Percentiles rank a stretch among this genome's conserved stretches.
phyloP scores from a whole-genome alignment of 2,888 invertebrate genomes.

The Agelastica alni region DNA sequence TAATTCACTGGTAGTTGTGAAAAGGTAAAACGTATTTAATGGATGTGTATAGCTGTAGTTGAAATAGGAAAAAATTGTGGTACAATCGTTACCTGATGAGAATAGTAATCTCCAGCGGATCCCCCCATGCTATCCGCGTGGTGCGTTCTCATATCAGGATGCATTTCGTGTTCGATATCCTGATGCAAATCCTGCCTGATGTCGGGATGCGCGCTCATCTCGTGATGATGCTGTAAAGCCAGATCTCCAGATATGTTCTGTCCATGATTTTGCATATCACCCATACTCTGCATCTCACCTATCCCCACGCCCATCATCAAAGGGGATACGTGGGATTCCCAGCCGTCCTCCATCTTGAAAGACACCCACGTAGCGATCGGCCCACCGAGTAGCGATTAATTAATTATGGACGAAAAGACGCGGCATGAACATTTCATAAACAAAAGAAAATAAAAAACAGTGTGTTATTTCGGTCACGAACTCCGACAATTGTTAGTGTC shows the following conservation, averaged over 20 bases:
- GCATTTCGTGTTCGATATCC: slow-evolving; percentile 37
- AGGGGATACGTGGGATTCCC: slow-evolving; percentile 57
- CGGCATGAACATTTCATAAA: slow-evolving; percentile 4
- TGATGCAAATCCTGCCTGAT: slow-evolving; percentile 48
- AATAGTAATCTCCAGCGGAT: slow-evolving; percentile 37
- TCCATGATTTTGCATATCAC: slow-evolving; percentile 45
- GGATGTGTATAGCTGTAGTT: too few species aligned
- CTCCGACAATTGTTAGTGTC: not conserved
- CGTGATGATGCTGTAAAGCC: slow-evolving; percentile 44
- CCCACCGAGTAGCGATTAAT: slow-evolving; percentile 40
- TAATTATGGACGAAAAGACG: slow-evolving; percentile 33
- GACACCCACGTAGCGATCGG: slow-evolving; percentile 38
- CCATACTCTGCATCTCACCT: slow-evolving; percentile 49
- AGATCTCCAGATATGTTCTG: slow-evolving; percentile 45
- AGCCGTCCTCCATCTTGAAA: slow-evolving; percentile 56
- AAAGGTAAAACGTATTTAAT: too few species aligned
- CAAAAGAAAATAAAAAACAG: slow-evolving; percentile 1
- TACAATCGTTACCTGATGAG: slow-evolving; percentile 42
- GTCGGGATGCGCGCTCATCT: slow-evolving; percentile 28
- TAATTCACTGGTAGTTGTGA: too few species aligned
- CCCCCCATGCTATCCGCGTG: slow-evolving; percentile 21
- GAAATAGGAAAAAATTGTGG: too few species aligned
- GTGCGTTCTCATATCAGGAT: slow-evolving; percentile 28
- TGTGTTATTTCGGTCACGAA: slow-evolving; percentile 6
- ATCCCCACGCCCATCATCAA: slow-evolving; percentile 56